phyloP scores from a whole-genome alignment of 1,140 invertebrate genomes.

The Panulirus ornatus region DNA sequence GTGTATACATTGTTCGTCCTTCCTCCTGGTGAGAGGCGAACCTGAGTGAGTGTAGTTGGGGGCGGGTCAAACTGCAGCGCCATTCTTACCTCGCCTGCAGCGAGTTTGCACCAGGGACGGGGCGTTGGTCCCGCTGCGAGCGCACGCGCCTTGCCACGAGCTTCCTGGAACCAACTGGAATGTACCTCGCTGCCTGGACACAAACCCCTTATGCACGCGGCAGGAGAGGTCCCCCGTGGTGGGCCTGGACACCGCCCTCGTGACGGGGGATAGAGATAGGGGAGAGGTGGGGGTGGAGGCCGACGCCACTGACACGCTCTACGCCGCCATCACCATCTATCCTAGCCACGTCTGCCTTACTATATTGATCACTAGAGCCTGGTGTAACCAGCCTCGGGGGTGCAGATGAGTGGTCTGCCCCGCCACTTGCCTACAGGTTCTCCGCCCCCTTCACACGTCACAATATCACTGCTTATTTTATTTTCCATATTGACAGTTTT shows the following conservation, averaged over 20 bases:
- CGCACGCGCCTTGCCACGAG: conserved; percentile 29
- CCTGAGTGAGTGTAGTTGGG: too few species aligned
- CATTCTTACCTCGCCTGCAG: too few species aligned
- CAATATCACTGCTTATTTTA: too few species aligned
- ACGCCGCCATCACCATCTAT: neutral
- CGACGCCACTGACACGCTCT: neutral
- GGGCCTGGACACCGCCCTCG: neutral
- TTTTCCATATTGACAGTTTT: too few species aligned
- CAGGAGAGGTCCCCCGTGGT: too few species aligned
- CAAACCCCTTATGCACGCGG: neutral
- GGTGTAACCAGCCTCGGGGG: neutral
- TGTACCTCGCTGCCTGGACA: conserved; percentile 28
- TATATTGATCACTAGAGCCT: conserved; percentile 14
- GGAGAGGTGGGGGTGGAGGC: neutral
- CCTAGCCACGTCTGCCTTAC: neutral
- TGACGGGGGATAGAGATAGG: neutral
- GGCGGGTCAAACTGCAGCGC: too few species aligned
- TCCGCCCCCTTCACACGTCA: too few species aligned
- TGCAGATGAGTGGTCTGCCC: neutral
- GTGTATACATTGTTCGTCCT: too few species aligned
- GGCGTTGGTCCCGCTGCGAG: conserved; percentile 27
- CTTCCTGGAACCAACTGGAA: conserved; percentile 43
- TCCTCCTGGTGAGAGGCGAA: too few species aligned
- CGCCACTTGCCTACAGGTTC: neutral
- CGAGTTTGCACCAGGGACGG: too few species aligned